Evolutionary conservation across 2,888 invertebrate species (phyloP).

Genomic region (Serripes groenlandicus): DNA sequence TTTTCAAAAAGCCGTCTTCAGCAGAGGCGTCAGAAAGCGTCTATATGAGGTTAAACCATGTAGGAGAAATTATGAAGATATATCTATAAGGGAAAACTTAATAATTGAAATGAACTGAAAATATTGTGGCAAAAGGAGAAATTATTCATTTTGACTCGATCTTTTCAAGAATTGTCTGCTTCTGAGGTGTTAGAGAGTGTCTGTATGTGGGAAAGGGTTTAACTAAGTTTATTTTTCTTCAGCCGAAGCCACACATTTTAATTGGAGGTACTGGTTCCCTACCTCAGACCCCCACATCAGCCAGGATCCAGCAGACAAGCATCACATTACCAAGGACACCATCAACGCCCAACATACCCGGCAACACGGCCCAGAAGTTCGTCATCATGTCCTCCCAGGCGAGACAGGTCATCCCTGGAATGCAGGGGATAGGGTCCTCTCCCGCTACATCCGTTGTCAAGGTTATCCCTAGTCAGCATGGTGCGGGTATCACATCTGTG

Average conservation of each 20-base stretch:
- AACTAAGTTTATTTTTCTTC: too few species aligned
- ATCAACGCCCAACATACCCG: slow-evolving; percentile 61
- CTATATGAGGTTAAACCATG: too few species aligned
- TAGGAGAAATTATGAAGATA: too few species aligned
- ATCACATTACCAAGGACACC: slow-evolving; percentile 66
- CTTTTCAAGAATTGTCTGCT: too few species aligned
- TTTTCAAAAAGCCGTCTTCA: too few species aligned
- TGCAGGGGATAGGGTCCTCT: slow-evolving; percentile 50
- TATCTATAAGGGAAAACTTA: too few species aligned
- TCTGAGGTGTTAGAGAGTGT: too few species aligned
- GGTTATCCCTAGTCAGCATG: slow-evolving; percentile 61
- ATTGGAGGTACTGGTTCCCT: slow-evolving; percentile 72
- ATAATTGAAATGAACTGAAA: too few species aligned
- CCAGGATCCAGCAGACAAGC: slow-evolving; percentile 54
- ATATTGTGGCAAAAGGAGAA: too few species aligned
- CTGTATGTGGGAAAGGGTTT: too few species aligned
- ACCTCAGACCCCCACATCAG: slow-evolving; percentile 63
- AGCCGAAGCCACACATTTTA: slow-evolving; percentile 74
- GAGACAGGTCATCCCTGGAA: slow-evolving; percentile 63
- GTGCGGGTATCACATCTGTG: slow-evolving; percentile 42
- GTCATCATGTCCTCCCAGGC: slow-evolving; percentile 82
- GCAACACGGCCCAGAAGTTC: slow-evolving; percentile 75
- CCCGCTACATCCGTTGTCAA: slow-evolving; percentile 75
- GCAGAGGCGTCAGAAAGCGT: too few species aligned
- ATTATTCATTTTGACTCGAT: too few species aligned